These are phyloP conservation scores for Danaus chrysippus DNA, from an alignment of 2,888 invertebrate species.

Conservation along the genomic window DNA sequence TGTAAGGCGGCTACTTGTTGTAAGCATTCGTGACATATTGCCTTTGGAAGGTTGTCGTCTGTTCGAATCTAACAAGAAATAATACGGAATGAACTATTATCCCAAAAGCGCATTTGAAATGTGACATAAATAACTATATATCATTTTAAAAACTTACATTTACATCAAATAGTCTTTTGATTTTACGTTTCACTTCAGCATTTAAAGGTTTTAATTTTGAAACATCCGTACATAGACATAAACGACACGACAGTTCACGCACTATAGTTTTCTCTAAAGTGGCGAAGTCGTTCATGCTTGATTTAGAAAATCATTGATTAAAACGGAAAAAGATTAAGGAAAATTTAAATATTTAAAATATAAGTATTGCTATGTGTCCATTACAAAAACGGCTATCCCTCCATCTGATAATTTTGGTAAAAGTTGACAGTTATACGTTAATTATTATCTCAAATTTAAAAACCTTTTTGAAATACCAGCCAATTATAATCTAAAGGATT, in stretches of 20 bases:
- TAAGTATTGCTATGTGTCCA: constrained; percentile 32
- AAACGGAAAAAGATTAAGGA: constrained; percentile 12
- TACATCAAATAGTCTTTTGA: constrained; percentile 66
- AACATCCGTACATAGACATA: constrained; percentile 71
- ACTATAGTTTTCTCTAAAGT: constrained; percentile 68
- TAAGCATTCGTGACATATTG: constrained; percentile 72
- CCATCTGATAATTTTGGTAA: constrained; percentile 50
- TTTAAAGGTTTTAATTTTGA: constrained; percentile 68
- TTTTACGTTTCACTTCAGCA: constrained; percentile 64
- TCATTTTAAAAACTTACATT: constrained; percentile 45
- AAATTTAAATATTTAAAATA: constrained; percentile 16
- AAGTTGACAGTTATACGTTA: constrained; percentile 40
- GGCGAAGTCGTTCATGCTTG: constrained; percentile 66
- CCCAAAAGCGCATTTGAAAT: constrained; percentile 13
- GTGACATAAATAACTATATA: constrained; percentile 9
- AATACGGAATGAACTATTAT: not conserved
- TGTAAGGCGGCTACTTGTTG: constrained; percentile 64
- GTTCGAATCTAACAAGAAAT: constrained; percentile 51
- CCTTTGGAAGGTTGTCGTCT: constrained; percentile 69
- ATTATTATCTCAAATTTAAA: constrained; percentile 3
- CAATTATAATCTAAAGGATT: not conserved
- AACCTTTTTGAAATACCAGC: constrained; percentile 11
- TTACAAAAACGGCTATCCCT: constrained; percentile 41
- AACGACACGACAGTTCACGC: constrained; percentile 68
- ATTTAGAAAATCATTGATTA: constrained; percentile 23